These are phyloP conservation scores for Tyto alba DNA, from an alignment of 2,113 vertebrate genomes.

Conservation along the genomic window DNA sequence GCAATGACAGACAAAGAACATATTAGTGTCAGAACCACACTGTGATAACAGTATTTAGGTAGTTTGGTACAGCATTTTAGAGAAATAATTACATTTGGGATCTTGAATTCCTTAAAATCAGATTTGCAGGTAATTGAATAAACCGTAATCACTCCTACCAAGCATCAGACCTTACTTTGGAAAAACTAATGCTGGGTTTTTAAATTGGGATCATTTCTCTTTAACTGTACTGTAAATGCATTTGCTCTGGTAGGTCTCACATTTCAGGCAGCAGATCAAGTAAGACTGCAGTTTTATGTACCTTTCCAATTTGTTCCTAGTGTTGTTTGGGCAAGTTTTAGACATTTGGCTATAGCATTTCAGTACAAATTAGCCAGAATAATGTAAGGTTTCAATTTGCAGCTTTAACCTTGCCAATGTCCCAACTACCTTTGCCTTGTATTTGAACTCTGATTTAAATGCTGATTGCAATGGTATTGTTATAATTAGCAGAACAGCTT, in stretches of 20 bases:
- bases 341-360: conserved; percentile 28
- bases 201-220: conserved; percentile 18
- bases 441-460: conserved; percentile 19
- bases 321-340: conserved; percentile 20
- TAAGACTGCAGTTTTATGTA: conserved; percentile 29
- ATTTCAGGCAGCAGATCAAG: conserved; percentile 38
- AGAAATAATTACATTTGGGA: not conserved
- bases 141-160: not conserved
- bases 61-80: not conserved
- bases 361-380: conserved; percentile 27
- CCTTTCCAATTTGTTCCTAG: conserved; percentile 45
- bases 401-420: conserved; percentile 8
- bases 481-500: conserved; percentile 19
- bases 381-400: conserved; percentile 6
- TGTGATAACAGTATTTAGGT: not conserved
- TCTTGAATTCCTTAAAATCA: conserved; percentile 5
- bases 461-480: not conserved
- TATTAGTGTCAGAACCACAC: not conserved
- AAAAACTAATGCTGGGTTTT: conserved; percentile 4
- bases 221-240: not conserved
- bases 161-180: not conserved
- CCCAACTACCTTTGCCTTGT: not conserved
- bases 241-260: conserved; percentile 15
- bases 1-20: not conserved
- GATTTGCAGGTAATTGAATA: conserved; percentile 25